Conservation (phyloP, 2,113 vertebrate genomes). For the Embiotoca jacksoni region DNA sequence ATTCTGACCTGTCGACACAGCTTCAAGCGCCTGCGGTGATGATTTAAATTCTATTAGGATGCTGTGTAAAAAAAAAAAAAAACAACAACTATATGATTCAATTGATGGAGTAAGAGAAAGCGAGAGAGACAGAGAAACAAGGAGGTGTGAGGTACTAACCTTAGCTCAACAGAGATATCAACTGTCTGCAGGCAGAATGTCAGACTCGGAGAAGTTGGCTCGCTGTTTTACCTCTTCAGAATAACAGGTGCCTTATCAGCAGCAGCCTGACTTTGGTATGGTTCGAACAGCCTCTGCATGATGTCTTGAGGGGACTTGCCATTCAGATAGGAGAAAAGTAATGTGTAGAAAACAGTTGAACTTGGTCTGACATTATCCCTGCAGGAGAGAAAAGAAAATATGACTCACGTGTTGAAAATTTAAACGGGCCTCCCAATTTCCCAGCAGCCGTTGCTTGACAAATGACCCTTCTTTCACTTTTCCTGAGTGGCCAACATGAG, state of each 20-base stretch:
- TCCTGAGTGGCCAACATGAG: constrained; percentile 43
- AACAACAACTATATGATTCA: constrained; percentile 19
- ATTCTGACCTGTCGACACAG: constrained; percentile 50
- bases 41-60: constrained; percentile 45
- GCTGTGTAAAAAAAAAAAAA: constrained; percentile 37
- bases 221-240: constrained; percentile 35
- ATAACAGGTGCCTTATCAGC: constrained; percentile 36
- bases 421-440: constrained; percentile 60
- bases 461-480: constrained; percentile 54
- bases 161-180: constrained; percentile 52
- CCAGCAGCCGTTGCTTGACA: constrained; percentile 62
- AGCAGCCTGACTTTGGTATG: constrained; percentile 9
- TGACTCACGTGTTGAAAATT: constrained; percentile 49
- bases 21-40: constrained; percentile 28
- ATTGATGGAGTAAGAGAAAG: constrained; percentile 11
- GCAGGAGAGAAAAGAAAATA: constrained; percentile 32
- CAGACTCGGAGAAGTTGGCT: constrained; percentile 35
- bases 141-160: neutral
- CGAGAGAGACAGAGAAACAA: neutral
- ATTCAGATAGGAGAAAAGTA: constrained; percentile 45
- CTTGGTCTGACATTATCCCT: constrained; percentile 36
- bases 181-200: constrained; percentile 67
- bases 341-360: constrained; percentile 25
- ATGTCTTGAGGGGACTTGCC: constrained; percentile 15
- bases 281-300: constrained; percentile 9